These are phyloP conservation scores for Avahi laniger DNA, from an alignment of 2,797 vertebrate genomes.

Conservation along the genomic window DNA sequence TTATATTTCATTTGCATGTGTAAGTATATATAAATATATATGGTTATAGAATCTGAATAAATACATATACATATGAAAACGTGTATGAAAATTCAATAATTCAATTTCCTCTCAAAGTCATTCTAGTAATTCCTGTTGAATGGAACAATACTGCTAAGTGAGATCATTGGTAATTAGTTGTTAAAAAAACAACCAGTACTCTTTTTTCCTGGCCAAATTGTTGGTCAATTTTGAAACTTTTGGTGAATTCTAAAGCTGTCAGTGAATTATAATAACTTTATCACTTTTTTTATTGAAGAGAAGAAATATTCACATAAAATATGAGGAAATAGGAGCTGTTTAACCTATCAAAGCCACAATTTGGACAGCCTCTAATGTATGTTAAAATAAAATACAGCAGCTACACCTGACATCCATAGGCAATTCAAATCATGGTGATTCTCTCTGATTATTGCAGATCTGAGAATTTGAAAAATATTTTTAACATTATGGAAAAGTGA, in stretches of 20 bases:
- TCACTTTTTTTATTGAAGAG: not conserved
- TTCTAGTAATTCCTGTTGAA: slow-evolving; percentile 1
- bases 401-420: not conserved
- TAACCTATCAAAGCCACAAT: slow-evolving; percentile 58
- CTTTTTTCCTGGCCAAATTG: not conserved
- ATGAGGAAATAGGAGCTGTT: not conserved
- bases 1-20: not conserved
- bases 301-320: not conserved
- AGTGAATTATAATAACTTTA: slow-evolving; percentile 27
- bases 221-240: not conserved
- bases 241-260: not conserved
- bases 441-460: not conserved
- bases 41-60: not conserved
- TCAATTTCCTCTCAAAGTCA: not conserved
- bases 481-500: not conserved
- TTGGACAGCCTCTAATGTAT: slow-evolving; percentile 29
- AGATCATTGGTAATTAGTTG: slow-evolving; percentile 37
- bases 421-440: not conserved
- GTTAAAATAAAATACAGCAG: slow-evolving; percentile 52
- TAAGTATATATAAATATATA: not conserved
- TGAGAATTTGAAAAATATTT: not conserved
- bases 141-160: not conserved
- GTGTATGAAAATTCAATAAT: not conserved
- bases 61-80: not conserved
- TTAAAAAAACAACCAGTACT: not conserved